phyloP scores from a whole-genome alignment of 2,888 invertebrate genomes.

The Cremastinae sp. region DNA sequence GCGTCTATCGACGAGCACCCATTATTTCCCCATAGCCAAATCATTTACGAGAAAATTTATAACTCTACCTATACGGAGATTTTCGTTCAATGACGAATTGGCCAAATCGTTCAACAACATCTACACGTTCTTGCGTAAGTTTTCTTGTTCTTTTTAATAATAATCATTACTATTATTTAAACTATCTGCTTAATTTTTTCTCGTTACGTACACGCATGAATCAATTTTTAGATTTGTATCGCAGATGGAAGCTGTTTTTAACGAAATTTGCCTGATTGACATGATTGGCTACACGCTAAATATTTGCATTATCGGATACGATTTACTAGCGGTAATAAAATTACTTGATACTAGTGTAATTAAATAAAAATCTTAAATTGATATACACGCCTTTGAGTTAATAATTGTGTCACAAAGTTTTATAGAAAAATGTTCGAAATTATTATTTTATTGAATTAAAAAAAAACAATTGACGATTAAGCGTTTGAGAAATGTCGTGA shows the following conservation, averaged over 20 bases:
- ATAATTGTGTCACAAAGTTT: no score
- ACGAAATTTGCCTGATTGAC: slow-evolving; percentile 62
- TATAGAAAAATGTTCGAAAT: no score
- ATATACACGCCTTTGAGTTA: no score
- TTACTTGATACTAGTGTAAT: no score
- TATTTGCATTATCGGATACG: slow-evolving; percentile 64
- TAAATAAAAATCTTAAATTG: no score
- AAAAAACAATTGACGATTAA: no score
- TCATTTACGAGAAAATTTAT: background rate
- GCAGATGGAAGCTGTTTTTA: slow-evolving; percentile 46
- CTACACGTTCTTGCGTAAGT: slow-evolving; percentile 39
- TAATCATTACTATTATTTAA: no score
- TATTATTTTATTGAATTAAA: no score
- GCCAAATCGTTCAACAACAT: slow-evolving; percentile 26
- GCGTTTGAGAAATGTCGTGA: no score
- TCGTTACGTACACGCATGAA: background rate
- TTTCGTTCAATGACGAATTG: slow-evolving; percentile 8
- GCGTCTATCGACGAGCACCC: background rate
- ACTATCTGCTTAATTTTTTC: no score
- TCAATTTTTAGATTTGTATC: slow-evolving; percentile 47
- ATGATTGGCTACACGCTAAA: slow-evolving; percentile 59
- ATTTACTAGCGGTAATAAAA: slow-evolving; percentile 18
- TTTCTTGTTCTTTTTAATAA: no score
- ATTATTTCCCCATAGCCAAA: no score
- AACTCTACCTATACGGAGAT: background rate